Percentiles rank a stretch among this genome's conserved stretches.
Conservation (phyloP, 2,888 invertebrate genomes). For the Drosophila nr. perissopoda region DNA sequence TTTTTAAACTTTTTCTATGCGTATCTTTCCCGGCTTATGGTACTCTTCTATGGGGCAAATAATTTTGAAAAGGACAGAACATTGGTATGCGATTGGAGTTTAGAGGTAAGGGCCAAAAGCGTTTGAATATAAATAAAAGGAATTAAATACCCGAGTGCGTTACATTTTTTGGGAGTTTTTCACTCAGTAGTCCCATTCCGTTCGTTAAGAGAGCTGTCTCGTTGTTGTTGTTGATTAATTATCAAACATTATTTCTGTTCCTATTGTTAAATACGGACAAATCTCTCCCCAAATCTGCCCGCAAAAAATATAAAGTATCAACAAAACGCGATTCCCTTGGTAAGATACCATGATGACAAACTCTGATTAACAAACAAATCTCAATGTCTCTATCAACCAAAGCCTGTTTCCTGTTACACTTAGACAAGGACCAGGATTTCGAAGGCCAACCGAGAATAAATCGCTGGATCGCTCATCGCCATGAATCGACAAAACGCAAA, state of each 20-base stretch:
- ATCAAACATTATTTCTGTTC: constrained; percentile 65
- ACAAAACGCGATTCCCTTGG: constrained; percentile 61
- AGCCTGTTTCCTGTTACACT: neutral
- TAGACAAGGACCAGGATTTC: constrained; percentile 63
- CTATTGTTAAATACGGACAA: constrained; percentile 69
- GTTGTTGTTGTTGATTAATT: constrained; percentile 72
- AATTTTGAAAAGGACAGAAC: constrained; percentile 7
- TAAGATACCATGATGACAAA: constrained; percentile 25
- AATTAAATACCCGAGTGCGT: constrained; percentile 21
- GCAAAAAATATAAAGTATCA: constrained; percentile 58
- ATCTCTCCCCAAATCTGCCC: constrained; percentile 56
- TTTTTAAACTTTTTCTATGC: neutral
- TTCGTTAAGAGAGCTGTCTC: constrained; percentile 62
- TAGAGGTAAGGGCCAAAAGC: neutral
- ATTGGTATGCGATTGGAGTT: constrained; percentile 8
- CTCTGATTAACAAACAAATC: neutral
- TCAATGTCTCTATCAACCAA: neutral
- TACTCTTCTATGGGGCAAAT: constrained; percentile 2
- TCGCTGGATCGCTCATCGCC: constrained; percentile 52
- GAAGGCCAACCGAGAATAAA: constrained; percentile 50
- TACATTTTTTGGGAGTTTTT: constrained; percentile 26
- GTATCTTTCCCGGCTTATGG: constrained; percentile 9
- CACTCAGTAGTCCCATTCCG: constrained; percentile 60
- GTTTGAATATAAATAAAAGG: neutral
- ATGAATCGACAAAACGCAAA: constrained; percentile 66